Evolutionary conservation across 2,797 vertebrate species (phyloP).

Genomic region (Ciconia nigra): DNA sequence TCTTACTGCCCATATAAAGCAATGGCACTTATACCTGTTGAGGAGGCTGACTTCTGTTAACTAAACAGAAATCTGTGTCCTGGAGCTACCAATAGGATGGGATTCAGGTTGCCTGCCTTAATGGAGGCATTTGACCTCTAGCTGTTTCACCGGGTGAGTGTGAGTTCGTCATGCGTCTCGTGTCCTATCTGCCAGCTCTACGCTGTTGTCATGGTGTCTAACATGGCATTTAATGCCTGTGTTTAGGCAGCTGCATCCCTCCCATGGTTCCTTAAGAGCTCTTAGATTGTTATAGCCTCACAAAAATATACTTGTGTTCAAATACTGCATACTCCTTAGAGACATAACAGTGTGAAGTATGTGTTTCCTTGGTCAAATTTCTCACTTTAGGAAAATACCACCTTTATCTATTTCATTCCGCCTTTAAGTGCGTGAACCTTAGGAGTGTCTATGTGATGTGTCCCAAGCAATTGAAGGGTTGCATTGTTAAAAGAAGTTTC

Average conservation of each 20-base stretch:
- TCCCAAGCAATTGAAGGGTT: not conserved
- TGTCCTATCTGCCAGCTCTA: not conserved
- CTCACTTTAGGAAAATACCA: not conserved
- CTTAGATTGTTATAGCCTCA: not conserved
- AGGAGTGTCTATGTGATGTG: not conserved
- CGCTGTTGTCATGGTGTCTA: not conserved
- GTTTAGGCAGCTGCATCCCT: not conserved
- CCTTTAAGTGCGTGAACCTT: not conserved
- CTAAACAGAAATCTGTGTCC: not conserved
- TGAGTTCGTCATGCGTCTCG: not conserved
- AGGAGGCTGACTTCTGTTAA: not conserved
- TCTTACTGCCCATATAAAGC: not conserved
- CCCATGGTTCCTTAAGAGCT: not conserved
- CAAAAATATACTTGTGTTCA: not conserved
- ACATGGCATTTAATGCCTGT: not conserved
- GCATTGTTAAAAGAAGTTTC: not conserved
- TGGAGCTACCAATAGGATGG: not conserved
- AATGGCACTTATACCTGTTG: fast-evolving
- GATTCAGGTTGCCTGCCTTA: not conserved
- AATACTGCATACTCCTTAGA: not conserved
- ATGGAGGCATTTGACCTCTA: not conserved
- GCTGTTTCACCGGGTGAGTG: not conserved
- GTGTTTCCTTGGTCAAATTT: not conserved
- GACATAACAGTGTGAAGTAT: not conserved
- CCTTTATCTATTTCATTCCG: not conserved